Evolutionary conservation across 2,888 invertebrate species (phyloP), one percentile per base, ranked within the genome.

Genomic region (Eristalis pertinax): DNA sequence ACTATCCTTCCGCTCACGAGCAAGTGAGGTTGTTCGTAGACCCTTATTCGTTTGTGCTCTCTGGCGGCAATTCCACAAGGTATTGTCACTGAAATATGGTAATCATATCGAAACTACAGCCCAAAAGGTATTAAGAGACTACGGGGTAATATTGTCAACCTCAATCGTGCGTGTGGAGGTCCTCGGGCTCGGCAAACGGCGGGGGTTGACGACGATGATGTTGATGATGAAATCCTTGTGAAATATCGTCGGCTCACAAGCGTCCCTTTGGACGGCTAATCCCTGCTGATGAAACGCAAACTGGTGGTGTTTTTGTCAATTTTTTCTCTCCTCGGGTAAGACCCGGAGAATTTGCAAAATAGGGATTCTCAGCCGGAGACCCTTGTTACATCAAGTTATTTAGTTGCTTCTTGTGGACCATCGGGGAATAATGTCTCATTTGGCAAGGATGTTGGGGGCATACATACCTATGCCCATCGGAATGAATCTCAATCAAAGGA

Each of bases 61-160:
- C 15, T 19, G n/a, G 60, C 60, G 60, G 35, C 68, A 74, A 69
- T 69, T 75, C 60, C 75, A 62, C 35, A 19, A 67, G 70, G 76
- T 50, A 70, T 82, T 82, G 67, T 43, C 75, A 38, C 24, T 35
- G 56, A 75, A 75, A 65, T 81, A 81, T 81, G 65, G 15, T 70
- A 75, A 81, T 81, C 56, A 58, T 75, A 26, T 65, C 26, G 7
- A 68, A 68, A 72, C 64, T 63, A 77, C 15, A 19, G 4, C 62
- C 56, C 65, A 19, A 24, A 73, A 67, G 43, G 68, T 56, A 41
- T 67, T 26, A 4, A 22, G 32, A 50, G 69, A 50, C 74, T 70
- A 70, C 63, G 35, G 24, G 67, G 58, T 50, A 70, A 77, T 77
- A 38, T 65, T 75, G 63, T 63, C 68, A 68, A 77, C 78, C 62